Evolutionary conservation across 2,797 vertebrate species (phyloP).

Genomic region (Oophaga sylvatica): DNA sequence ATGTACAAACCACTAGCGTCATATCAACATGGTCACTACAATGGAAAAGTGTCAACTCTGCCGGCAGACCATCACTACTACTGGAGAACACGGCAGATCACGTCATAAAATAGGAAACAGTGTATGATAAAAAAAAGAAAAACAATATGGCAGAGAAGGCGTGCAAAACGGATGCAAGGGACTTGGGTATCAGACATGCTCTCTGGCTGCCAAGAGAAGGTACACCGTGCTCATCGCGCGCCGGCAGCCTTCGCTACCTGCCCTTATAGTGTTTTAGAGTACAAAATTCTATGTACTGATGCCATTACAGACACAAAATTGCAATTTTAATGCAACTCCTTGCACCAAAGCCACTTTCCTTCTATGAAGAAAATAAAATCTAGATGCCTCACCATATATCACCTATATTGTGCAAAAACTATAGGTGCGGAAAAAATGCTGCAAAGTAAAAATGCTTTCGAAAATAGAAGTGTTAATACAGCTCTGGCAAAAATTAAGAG

Average conservation of each 20-base stretch:
- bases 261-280: slow-evolving; percentile 55
- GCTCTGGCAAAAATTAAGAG: no score
- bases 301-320: slow-evolving; percentile 8
- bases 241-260: slow-evolving; percentile 22
- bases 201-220: slow-evolving; percentile 21
- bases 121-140: background rate
- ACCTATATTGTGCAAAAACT: background rate
- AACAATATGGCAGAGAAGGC: slow-evolving; percentile 19
- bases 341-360: background rate
- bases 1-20: background rate
- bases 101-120: slow-evolving; percentile 5
- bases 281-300: slow-evolving; percentile 21
- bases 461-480: no score
- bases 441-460: no score
- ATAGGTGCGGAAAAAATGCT: no score
- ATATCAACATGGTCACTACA: slow-evolving; percentile 33
- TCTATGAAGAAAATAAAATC: background rate
- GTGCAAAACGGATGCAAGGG: slow-evolving; percentile 4
- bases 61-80: background rate
- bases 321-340: slow-evolving; percentile 6
- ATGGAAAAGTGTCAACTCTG: background rate
- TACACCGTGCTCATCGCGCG: slow-evolving; percentile 52
- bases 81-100: slow-evolving; percentile 12
- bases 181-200: slow-evolving; percentile 12
- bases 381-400: background rate